Evolutionary conservation across 2,888 invertebrate genomes (phyloP).

Genomic region (Polymixis flavicincta): DNA sequence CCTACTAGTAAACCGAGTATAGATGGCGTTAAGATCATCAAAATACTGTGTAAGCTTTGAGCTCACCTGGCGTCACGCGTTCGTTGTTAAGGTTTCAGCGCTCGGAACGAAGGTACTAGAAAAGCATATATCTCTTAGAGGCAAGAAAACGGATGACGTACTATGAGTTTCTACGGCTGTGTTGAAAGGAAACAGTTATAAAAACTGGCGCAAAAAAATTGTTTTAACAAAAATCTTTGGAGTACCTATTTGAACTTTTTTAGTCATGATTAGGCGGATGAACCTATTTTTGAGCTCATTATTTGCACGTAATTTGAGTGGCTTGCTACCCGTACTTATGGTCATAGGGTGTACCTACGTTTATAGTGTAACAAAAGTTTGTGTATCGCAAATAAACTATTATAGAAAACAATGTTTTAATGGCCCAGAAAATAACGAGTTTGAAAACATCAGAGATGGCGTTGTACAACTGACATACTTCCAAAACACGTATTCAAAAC

Average conservation of each 20-base stretch:
- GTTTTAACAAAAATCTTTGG: neutral
- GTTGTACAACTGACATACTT: neutral
- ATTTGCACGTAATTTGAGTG: too few relatives aligned
- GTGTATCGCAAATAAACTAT: neutral
- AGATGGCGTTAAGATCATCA: neutral
- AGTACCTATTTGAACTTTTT: too few relatives aligned
- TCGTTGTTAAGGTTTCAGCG: too few relatives aligned
- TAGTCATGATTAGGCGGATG: neutral
- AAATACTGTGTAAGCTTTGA: neutral
- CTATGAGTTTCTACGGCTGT: neutral
- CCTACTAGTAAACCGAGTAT: neutral
- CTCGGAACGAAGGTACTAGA: neutral
- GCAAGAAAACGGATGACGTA: too few relatives aligned
- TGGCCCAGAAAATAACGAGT: neutral
- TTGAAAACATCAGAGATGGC: constrained; percentile 7
- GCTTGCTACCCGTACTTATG: too few relatives aligned
- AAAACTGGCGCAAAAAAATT: neutral
- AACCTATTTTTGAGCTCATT: neutral
- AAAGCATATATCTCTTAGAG: neutral
- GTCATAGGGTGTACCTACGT: too few relatives aligned
- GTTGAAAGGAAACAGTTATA: neutral
- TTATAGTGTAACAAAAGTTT: neutral
- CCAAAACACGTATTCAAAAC: neutral
- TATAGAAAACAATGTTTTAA: neutral
- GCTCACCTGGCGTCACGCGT: neutral